Evolutionary conservation across 2,113 vertebrate species (phyloP), one percentile per base, ranked within the genome.

Genomic region (Turdus rufiventris): DNA sequence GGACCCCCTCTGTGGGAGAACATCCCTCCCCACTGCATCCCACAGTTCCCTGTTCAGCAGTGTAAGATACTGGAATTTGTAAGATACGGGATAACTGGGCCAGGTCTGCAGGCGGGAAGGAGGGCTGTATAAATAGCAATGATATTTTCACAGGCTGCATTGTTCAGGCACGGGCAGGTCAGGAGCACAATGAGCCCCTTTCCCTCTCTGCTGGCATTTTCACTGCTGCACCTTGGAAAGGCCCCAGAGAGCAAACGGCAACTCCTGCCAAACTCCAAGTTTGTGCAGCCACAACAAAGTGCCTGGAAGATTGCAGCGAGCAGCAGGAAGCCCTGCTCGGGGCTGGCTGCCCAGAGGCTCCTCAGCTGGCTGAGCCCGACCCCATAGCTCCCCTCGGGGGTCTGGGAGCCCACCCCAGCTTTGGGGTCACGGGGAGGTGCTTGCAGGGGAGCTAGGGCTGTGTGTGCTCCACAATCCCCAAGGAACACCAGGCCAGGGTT

Each of bases 241-340:
- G 95, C 75, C 78, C 58, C 94, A 88, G 82, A 53, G 67, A 82
- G 58, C 24, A n/a, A 85, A 60, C 3, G 45, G 78, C 14, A 38
- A 6, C 86, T 92, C 20, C 93, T 83, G 89, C 92, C 94, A 94
- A 89, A 51, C 18, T 12, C 58, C 1, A 0, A 13, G 45, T 17
- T 31, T 83, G 48, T 34, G 67, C 93, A 93, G 82, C 82, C 79
- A 53, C 93, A 92, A 94, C 88, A 61, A 89, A 93, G 81, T 3
- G 5, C 90, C 70, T 72, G 53, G 11, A 13, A 24, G 26, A 25
- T 18, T 1, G 0, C 31, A 18, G 80, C 0, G 2, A 81, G 71
- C 42, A 62, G 77, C 60, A 71, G 85, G 81, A 66, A 89, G 67
- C 51, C 66, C 72, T 10, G 54, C 85, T 80, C 1, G 0, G 76